Evolutionary conservation across 2,888 invertebrate species (phyloP), one percentile per base, ranked within the genome.

Genomic region (Polylopha cassiicola): DNA sequence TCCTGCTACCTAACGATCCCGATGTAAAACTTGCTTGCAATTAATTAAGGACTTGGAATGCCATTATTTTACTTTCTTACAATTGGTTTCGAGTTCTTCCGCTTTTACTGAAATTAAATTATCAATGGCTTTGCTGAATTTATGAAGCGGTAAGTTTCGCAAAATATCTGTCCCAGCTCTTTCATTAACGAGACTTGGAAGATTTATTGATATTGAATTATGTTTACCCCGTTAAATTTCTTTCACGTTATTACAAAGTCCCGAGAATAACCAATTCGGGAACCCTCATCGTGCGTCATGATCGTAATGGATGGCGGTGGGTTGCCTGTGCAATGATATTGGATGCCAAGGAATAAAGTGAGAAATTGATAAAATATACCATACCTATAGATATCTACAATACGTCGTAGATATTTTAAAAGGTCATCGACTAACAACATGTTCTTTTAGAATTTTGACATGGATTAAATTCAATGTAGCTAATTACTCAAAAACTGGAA

Each of bases 241-340:
- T 55, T 47, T 30, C 46, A 51, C 46, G 55, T 51, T 51, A 53
- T 54, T 54, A 49, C 53, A 51, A 24, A 42, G 43, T 50, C 57
- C 52, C 55, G 60, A 61, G 61, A 65, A 65, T 58, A 63, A 67
- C 62, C 65, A 71, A 69, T 67, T 66, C 61, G 55, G 53, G 57
- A 54, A 69, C 66, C 68, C 68, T 69, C 67, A 62, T 67, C 66
- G 58, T 57, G 55, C 62, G 65, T 68, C 66, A 66, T 49, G 54
- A 50, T 29, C 43, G 61, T 70, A 67, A 68, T 66, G 63, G 65
- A 70, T 69, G 62, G 59, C 55, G 48, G 50, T 51, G 52, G 45
- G 51, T 46, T 41, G 51, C 47, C 55, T 47, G 47, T 49, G 43
- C 43, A 50, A 54, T 55, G 58, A 58, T 57, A 58, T 51, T 51